These are phyloP conservation scores for Aphelinus certus DNA, from an alignment of 1,140 invertebrate genomes.

Conservation along the genomic window DNA sequence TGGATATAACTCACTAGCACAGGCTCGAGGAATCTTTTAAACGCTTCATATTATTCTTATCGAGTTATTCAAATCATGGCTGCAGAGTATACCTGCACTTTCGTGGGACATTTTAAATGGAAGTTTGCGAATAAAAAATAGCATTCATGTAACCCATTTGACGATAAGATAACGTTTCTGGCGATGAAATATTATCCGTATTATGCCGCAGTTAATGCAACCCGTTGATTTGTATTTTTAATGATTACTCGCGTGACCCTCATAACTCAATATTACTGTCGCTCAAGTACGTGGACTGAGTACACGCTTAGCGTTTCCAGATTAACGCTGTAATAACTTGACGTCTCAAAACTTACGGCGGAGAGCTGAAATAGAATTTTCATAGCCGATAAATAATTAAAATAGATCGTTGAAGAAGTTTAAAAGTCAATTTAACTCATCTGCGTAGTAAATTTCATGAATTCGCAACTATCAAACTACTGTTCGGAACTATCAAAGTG, in stretches of 20 bases:
- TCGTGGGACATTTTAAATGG: not conserved
- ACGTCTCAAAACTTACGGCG: not conserved
- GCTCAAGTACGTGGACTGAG: conserved; percentile 6
- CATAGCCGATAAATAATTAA: no score
- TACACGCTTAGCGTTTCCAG: conserved; percentile 3
- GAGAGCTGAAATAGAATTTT: no score
- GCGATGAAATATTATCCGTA: conserved; percentile 25
- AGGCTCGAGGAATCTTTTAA: not conserved
- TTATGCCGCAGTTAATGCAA: conserved; percentile 16
- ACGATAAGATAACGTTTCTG: conserved; percentile 20
- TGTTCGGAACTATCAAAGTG: no score
- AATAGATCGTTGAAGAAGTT: no score
- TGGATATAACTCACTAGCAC: not conserved
- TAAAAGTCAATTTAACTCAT: no score
- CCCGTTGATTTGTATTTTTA: conserved; percentile 31
- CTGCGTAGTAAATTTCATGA: no score
- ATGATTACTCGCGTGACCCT: conserved; percentile 11
- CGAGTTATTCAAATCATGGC: not conserved
- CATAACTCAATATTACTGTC: conserved; percentile 20
- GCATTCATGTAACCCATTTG: conserved; percentile 16
- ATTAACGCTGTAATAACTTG: conserved; percentile 15
- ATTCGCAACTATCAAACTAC: no score
- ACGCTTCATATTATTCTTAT: not conserved
- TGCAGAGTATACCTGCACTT: not conserved
- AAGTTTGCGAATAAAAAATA: not conserved